phyloP scores from a whole-genome alignment of 2,797 vertebrate species.

The Sebastes goodei region DNA sequence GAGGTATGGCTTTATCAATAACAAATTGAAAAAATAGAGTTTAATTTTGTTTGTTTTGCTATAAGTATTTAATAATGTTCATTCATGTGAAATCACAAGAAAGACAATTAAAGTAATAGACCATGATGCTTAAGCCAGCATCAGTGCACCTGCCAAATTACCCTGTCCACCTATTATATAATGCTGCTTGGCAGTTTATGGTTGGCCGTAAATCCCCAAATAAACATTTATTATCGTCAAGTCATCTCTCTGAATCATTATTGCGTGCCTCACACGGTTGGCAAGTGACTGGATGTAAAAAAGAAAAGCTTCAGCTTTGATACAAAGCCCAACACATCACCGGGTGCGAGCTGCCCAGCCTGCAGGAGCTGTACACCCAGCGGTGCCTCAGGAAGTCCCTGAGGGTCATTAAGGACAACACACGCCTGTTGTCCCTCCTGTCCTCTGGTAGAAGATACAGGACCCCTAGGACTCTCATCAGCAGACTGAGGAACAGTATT shows the following conservation, averaged over 20 bases:
- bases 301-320: conserved; percentile 25
- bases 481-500: too few relatives aligned
- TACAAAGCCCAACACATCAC: neutral
- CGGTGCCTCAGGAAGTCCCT: too few relatives aligned
- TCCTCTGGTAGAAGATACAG: too few relatives aligned
- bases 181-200: neutral
- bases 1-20: neutral
- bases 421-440: too few relatives aligned
- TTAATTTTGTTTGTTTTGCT: neutral
- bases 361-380: too few relatives aligned
- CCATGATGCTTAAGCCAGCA: neutral
- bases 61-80: neutral
- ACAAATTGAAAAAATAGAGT: neutral
- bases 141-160: neutral
- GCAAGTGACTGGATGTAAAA: conserved; percentile 28
- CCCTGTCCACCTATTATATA: neutral
- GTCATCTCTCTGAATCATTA: neutral
- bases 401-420: too few relatives aligned
- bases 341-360: too few relatives aligned
- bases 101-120: neutral
- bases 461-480: too few relatives aligned
- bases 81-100: neutral
- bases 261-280: conserved; percentile 39
- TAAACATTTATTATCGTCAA: conserved; percentile 17
- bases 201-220: conserved; percentile 26